Base-by-base conservation (phyloP, 1,140 invertebrate species). In the Copidosoma floridanum region DNA sequence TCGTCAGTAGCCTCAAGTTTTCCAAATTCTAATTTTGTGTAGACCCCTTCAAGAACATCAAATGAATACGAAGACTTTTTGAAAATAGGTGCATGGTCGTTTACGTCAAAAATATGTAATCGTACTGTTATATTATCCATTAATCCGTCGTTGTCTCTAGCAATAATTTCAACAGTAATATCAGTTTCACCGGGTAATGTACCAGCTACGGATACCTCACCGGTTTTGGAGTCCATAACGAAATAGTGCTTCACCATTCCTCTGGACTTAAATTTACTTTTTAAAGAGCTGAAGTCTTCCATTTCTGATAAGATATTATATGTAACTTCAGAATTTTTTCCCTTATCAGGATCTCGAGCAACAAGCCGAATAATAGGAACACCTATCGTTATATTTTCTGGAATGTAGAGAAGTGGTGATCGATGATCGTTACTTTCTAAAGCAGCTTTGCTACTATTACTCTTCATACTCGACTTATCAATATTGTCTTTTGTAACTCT, bases 11-110 rank as follows among this genome's bases (percentile, higher is more conserved):
- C 91, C 61, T 86, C 84, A 56, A 95, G 86, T 60, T 83, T 85
- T 12, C 92, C 93, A 24, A 92, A 75, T 3, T 90, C 81, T 50
- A 84, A 83, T 27, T 86, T 82, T 6, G 86, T 82, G 71, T 91
- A 89, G 41, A 83, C 82, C 1, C 91, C 89, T 80, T 96, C 94
- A 16, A 88, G 80, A 0, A 93, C 82, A 63, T 92, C 88, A 69
- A 94, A 95, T 14, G 84, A 87, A 73, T 95, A 96, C 83, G 86
- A 89, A 1, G 87, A 83, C 67, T 90, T 87, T 61, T 86, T 87
- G 65, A 95, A 96, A 43, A 86, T 84, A 0, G 93, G 93, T 14
- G 88, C 84, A 71, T 94, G 91, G 70, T 95, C 89, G 71, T 96
- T 96, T 0, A 94, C 84, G 75, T 95, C 93, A 61, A 86, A 85